These are phyloP conservation scores for Tragelaphus strepsiceros DNA, from an alignment of 2,113 vertebrate genomes.

Conservation along the genomic window DNA sequence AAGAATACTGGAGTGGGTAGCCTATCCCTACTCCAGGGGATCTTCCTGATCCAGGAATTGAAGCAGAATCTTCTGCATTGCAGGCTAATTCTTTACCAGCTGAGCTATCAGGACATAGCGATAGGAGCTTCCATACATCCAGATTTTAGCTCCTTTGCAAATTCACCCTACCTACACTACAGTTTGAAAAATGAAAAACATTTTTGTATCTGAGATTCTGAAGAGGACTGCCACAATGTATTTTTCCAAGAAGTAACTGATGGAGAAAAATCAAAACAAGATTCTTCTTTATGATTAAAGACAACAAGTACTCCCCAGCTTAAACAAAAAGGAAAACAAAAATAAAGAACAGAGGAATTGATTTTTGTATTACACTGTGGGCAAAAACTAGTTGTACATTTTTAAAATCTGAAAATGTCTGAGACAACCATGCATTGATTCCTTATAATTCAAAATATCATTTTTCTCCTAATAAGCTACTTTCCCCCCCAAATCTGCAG, in stretches of 20 bases:
- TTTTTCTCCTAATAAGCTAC: neutral
- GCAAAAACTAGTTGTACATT: neutral
- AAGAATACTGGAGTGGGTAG: neutral
- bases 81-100: neutral
- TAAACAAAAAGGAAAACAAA: neutral
- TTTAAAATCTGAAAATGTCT: slow-evolving; percentile 6
- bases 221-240: neutral
- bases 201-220: neutral
- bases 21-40: neutral
- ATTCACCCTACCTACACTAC: neutral
- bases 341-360: neutral
- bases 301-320: neutral
- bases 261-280: slow-evolving; percentile 13
- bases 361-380: neutral
- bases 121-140: neutral
- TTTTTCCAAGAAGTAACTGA: slow-evolving; percentile 6
- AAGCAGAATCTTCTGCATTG: neutral
- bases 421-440: neutral
- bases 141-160: neutral
- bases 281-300: slow-evolving; percentile 29
- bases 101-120: neutral
- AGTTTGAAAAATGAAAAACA: neutral
- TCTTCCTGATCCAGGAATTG: neutral
- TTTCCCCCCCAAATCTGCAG: neutral
- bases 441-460: neutral